Percentiles rank a stretch among this genome's conserved stretches.
Conservation (phyloP, 2,797 vertebrate species). For the Sphenopsis melanotis region DNA sequence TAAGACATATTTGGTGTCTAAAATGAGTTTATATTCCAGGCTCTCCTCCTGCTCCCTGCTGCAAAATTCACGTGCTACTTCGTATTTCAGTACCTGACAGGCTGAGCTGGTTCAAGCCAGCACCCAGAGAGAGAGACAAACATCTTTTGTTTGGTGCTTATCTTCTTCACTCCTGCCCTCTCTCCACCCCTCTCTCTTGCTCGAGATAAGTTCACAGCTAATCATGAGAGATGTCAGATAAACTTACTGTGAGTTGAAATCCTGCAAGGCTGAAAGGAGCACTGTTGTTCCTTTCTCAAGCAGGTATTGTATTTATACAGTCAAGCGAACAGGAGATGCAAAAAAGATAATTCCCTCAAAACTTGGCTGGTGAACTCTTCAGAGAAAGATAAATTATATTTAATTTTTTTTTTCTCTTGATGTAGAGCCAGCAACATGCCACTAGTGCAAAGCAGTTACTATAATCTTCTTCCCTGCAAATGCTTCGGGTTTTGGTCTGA, state of each 20-base stretch:
- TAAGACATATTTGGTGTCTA: not conserved
- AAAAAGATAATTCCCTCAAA: slow-evolving; percentile 56
- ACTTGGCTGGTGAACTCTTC: slow-evolving; percentile 23
- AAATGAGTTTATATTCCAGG: not conserved
- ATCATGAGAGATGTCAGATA: slow-evolving; percentile 55
- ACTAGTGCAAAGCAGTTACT: not conserved
- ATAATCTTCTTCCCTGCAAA: not conserved
- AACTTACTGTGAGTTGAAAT: slow-evolving; percentile 55
- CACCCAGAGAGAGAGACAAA: slow-evolving; percentile 22
- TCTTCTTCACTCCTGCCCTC: not conserved
- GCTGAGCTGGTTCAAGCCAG: not conserved
- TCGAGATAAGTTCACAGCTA: slow-evolving; percentile 46
- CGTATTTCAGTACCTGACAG: not conserved
- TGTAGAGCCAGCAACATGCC: slow-evolving; percentile 27
- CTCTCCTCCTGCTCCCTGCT: not conserved
- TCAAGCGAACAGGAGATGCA: slow-evolving; percentile 37
- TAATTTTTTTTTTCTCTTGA: slow-evolving; percentile 52
- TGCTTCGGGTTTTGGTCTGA: not conserved
- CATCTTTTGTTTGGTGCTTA: slow-evolving; percentile 51
- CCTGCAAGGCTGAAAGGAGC: slow-evolving; percentile 37
- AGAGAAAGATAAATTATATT: slow-evolving; percentile 62
- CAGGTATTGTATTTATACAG: slow-evolving; percentile 63
- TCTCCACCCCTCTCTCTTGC: slow-evolving; percentile 5
- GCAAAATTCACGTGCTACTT: not conserved
- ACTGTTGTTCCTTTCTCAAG: slow-evolving; percentile 45